These are phyloP conservation scores for Eubucco bourcierii DNA, from an alignment of 2,113 vertebrate species.

Conservation along the genomic window DNA sequence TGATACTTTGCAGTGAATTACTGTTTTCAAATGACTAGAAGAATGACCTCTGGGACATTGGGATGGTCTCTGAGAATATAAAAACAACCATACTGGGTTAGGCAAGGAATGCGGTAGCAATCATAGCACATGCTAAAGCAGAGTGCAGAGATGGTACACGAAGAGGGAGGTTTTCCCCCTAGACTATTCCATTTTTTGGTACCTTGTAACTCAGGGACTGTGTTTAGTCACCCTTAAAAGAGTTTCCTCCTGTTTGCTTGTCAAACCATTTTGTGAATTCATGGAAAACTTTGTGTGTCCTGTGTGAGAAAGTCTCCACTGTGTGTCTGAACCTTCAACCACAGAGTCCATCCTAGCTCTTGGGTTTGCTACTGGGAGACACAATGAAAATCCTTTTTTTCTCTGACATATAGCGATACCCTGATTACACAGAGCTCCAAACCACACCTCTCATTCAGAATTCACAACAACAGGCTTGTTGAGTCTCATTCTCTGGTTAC, in stretches of 20 bases:
- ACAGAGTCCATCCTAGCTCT: not conserved
- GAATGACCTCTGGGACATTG: not conserved
- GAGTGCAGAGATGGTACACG: not conserved
- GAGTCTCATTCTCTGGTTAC: too few relatives aligned
- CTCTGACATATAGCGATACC: not conserved
- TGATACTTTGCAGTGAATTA: not conserved
- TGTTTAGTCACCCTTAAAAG: not conserved
- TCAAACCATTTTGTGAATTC: not conserved
- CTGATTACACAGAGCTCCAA: not conserved
- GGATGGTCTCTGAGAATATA: not conserved
- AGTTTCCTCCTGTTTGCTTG: not conserved
- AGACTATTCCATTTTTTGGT: not conserved
- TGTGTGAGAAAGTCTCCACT: not conserved
- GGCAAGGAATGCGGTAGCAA: not conserved
- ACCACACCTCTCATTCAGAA: not conserved
- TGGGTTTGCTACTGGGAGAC: not conserved
- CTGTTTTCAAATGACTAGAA: conserved; percentile 24
- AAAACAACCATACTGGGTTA: not conserved
- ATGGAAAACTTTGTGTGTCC: not conserved
- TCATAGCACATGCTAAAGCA: not conserved
- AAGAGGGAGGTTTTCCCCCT: not conserved
- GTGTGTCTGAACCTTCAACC: not conserved
- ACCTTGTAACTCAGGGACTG: not conserved
- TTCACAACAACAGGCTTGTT: not conserved
- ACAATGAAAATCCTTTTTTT: not conserved